A percentile compares a stretch with the other conserved stretches of the same genome.
These are phyloP conservation scores for Caenorhabditis sp. DNA, from an alignment of 2,888 invertebrate genomes.

Conservation along the genomic window DNA sequence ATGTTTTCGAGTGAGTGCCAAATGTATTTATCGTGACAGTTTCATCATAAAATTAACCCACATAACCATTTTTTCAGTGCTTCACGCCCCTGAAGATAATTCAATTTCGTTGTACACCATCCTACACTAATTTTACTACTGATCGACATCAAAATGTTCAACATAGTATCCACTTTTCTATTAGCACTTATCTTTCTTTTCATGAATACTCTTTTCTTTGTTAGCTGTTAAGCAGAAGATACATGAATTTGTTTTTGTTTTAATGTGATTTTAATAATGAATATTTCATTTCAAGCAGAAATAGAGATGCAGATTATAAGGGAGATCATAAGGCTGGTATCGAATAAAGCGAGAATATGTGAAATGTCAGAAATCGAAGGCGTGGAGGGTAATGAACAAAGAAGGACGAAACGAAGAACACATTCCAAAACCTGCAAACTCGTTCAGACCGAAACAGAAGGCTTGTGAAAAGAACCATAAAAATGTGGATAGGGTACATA, in stretches of 20 bases:
- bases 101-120: conserved; percentile 25
- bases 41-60: not conserved
- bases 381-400: too few species aligned
- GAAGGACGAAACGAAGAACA: too few species aligned
- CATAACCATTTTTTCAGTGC: conserved; percentile 49
- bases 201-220: not conserved
- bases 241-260: not conserved
- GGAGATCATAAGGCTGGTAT: not conserved
- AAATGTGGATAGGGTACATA: too few species aligned
- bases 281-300: conserved; percentile 31
- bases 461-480: too few species aligned
- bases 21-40: not conserved
- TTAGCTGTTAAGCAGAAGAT: conserved; percentile 9
- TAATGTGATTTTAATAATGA: not conserved
- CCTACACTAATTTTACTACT: conserved; percentile 19
- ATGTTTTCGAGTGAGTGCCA: not conserved
- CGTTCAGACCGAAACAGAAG: too few species aligned
- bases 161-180: conserved; percentile 8
- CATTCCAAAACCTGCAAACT: too few species aligned
- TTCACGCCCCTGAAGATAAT: conserved; percentile 30
- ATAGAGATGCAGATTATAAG: conserved; percentile 1
- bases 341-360: too few species aligned
- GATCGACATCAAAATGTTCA: conserved; percentile 24
- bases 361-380: too few species aligned
- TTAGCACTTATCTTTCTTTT: conserved; percentile 10